phyloP scores from a whole-genome alignment of 2,113 vertebrate species.

The Mirounga angustirostris region DNA sequence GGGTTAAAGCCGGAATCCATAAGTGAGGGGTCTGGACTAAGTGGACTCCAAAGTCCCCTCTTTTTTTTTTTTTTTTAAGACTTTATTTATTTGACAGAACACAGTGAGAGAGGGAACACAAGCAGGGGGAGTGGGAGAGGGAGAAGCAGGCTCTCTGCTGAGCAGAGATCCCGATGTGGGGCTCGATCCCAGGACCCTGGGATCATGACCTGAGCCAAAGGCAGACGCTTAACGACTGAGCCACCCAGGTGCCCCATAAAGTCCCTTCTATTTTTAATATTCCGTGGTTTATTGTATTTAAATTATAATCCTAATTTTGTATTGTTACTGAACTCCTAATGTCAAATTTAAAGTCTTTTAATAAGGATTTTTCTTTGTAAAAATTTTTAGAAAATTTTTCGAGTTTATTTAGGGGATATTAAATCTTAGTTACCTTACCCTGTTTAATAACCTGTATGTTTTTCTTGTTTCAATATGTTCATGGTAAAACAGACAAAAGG shows the following conservation, averaged over 20 bases:
- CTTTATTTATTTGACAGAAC: too few species aligned
- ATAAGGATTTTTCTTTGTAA: background rate
- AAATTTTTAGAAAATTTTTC: background rate
- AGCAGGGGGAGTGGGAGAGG: too few species aligned
- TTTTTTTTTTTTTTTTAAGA: background rate
- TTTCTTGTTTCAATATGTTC: background rate
- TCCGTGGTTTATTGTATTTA: background rate
- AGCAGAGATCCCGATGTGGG: too few species aligned
- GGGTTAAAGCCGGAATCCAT: background rate
- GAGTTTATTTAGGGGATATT: background rate
- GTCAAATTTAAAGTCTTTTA: constrained; percentile 15
- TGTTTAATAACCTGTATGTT: background rate
- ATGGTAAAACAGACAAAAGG: background rate
- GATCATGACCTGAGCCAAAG: too few species aligned
- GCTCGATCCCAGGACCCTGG: too few species aligned
- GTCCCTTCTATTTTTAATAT: background rate
- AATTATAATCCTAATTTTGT: constrained; percentile 28
- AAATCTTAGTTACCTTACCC: background rate
- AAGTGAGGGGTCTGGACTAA: background rate
- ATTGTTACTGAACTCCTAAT: background rate
- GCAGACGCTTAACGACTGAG: too few species aligned
- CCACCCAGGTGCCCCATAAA: background rate
- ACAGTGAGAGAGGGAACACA: too few species aligned
- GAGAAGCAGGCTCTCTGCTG: too few species aligned
- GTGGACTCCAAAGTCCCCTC: background rate